A percentile compares a stretch with the other conserved stretches of the same genome.
Evolutionary conservation across 2,888 invertebrate species (phyloP).

Genomic region (Hypomecis punctinalis): DNA sequence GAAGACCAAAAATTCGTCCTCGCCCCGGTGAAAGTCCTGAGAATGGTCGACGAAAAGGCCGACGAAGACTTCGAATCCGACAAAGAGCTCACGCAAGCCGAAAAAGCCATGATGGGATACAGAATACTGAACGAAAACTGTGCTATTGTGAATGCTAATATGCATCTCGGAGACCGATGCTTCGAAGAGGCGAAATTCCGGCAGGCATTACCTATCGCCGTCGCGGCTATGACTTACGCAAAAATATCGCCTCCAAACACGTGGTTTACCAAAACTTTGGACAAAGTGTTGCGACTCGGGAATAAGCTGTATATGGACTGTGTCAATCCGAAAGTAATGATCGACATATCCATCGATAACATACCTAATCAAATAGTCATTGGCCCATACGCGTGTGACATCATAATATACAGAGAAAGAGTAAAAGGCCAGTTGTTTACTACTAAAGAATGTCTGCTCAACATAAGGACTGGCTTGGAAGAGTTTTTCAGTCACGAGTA

Average conservation of each 20-base stretch:
- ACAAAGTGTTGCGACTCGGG: constrained; percentile 85
- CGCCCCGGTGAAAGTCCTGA: constrained; percentile 76
- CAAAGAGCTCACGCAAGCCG: constrained; percentile 73
- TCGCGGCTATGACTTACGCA: constrained; percentile 86
- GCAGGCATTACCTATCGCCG: constrained; percentile 85
- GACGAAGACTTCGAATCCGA: constrained; percentile 81
- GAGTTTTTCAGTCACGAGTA: constrained; percentile 83
- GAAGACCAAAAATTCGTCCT: constrained; percentile 81
- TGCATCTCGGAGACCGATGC: constrained; percentile 85
- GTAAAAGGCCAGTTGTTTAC: constrained; percentile 78
- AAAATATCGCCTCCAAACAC: constrained; percentile 87
- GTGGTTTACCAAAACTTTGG: constrained; percentile 84
- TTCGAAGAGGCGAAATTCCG: constrained; percentile 85
- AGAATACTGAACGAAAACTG: constrained; percentile 82
- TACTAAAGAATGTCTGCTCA: constrained; percentile 80
- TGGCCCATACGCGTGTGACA: constrained; percentile 85
- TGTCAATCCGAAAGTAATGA: constrained; percentile 73
- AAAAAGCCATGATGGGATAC: constrained; percentile 83
- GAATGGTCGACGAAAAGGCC: constrained; percentile 72
- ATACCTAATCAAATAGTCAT: constrained; percentile 84
- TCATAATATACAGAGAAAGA: constrained; percentile 83
- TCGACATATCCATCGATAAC: constrained; percentile 81
- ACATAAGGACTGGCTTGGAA: constrained; percentile 76
- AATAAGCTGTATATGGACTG: constrained; percentile 85
- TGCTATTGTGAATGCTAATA: constrained; percentile 84